phyloP scores from a whole-genome alignment of 2,888 invertebrate species.

The Clistopyga incitator region DNA sequence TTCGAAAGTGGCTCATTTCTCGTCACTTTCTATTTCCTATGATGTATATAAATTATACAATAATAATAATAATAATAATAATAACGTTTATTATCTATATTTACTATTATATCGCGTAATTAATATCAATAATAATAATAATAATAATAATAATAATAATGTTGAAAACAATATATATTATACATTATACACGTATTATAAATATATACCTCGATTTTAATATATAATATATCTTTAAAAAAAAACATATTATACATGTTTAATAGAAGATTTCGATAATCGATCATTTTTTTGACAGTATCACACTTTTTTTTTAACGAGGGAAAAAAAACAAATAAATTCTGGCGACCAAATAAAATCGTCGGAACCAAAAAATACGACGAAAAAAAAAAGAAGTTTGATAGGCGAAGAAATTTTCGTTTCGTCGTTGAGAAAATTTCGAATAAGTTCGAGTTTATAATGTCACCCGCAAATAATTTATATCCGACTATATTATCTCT shows the following conservation, averaged over 20 bases:
- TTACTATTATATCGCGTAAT: slow-evolving; percentile 50
- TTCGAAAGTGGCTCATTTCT: slow-evolving; percentile 33
- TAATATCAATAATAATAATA: slow-evolving; percentile 54
- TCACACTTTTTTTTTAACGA: not conserved
- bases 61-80: too few species aligned
- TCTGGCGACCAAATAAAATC: slow-evolving; percentile 40
- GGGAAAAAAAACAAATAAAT: slow-evolving; percentile 17
- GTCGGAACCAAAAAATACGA: slow-evolving; percentile 11
- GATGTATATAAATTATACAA: slow-evolving; percentile 62
- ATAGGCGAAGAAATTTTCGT: not conserved
- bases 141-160: slow-evolving; percentile 2
- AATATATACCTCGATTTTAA: slow-evolving; percentile 53
- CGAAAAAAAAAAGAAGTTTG: not conserved
- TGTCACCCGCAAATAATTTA: slow-evolving; percentile 7
- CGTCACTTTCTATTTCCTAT: slow-evolving; percentile 49
- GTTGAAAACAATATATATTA: slow-evolving; percentile 47
- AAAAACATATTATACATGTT: slow-evolving; percentile 42
- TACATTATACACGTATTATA: slow-evolving; percentile 44
- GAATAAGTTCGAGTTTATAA: not conserved
- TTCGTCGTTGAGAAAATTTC: not conserved
- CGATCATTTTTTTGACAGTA: slow-evolving; percentile 17
- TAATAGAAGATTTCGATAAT: slow-evolving; percentile 11
- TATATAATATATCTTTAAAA: slow-evolving; percentile 32
- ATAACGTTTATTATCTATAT: slow-evolving; percentile 48
- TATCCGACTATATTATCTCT: not conserved